phyloP scores from a whole-genome alignment of 2,797 vertebrate species.

The Pempheris klunzingeri region DNA sequence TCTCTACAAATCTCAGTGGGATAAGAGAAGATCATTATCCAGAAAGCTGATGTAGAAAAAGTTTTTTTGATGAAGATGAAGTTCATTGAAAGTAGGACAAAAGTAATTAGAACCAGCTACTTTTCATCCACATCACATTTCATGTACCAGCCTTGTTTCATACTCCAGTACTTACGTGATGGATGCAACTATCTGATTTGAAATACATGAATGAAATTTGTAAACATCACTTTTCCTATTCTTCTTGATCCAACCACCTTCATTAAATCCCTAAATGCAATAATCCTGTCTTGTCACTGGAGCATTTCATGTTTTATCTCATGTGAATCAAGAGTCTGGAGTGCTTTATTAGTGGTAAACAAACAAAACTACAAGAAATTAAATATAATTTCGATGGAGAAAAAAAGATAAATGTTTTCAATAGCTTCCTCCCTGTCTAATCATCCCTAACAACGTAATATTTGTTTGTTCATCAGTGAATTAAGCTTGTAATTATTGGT shows the following conservation, averaged over 20 bases:
- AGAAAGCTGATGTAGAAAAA: conserved; percentile 44
- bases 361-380: conserved; percentile 47
- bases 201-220: conserved; percentile 28
- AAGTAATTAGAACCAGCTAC: conserved; percentile 64
- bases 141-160: conserved; percentile 28
- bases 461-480: conserved; percentile 49
- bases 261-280: conserved; percentile 49
- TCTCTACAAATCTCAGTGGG: conserved; percentile 50
- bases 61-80: conserved; percentile 57
- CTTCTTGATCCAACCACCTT: conserved; percentile 48
- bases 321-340: conserved; percentile 1
- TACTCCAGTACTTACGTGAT: conserved; percentile 10
- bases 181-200: conserved; percentile 11
- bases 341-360: conserved; percentile 38
- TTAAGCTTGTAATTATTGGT: conserved; percentile 27
- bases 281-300: conserved; percentile 16
- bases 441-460: conserved; percentile 31
- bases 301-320: conserved; percentile 43
- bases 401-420: conserved; percentile 32
- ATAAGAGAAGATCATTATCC: conserved; percentile 74
- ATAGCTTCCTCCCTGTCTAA: conserved; percentile 39
- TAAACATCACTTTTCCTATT: conserved; percentile 33
- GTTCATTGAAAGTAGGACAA: conserved; percentile 76
- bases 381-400: conserved; percentile 29
- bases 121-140: conserved; percentile 43